phyloP scores from a whole-genome alignment of 2,888 invertebrate genomes.

The Pachymerium ferrugineum region DNA sequence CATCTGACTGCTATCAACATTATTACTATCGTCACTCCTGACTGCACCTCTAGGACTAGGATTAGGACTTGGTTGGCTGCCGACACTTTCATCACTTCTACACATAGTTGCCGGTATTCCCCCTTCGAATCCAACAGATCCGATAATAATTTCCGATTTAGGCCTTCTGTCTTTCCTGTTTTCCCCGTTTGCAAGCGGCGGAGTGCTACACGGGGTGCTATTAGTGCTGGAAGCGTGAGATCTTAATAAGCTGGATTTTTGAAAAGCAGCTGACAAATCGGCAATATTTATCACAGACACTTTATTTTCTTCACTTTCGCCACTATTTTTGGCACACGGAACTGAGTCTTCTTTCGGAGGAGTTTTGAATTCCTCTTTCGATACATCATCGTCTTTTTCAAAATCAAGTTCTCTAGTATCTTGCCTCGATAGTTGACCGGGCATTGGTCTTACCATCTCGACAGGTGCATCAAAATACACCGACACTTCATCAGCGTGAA shows the following conservation, averaged over 20 bases:
- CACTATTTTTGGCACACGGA: not conserved
- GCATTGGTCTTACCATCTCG: slow-evolving; percentile 29
- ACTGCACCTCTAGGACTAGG: not conserved
- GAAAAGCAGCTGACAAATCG: slow-evolving; percentile 41
- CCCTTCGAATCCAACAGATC: not conserved
- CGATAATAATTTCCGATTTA: slow-evolving; percentile 28
- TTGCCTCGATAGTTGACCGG: not conserved
- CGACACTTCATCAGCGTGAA: slow-evolving; percentile 38
- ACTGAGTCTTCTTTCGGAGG: slow-evolving; percentile 36
- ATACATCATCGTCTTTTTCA: slow-evolving; percentile 35
- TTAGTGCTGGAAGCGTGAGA: slow-evolving; percentile 32
- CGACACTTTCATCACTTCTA: slow-evolving; percentile 31
- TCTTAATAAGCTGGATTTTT: slow-evolving; percentile 37
- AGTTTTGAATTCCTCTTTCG: slow-evolving; percentile 36
- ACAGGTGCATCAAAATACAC: slow-evolving; percentile 41
- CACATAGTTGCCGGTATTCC: not conserved
- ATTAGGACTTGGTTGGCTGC: slow-evolving; percentile 21
- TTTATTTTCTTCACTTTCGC: slow-evolving; percentile 38
- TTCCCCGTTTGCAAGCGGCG: not conserved
- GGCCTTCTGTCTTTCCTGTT: slow-evolving; percentile 30
- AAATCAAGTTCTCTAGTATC: slow-evolving; percentile 3
- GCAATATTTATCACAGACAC: slow-evolving; percentile 40
- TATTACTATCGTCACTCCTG: slow-evolving; percentile 21
- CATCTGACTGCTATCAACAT: not conserved
- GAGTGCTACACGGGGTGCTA: slow-evolving; percentile 24